Conservation (phyloP, 1,140 invertebrate genomes). For the Pseudoatta argentina region DNA sequence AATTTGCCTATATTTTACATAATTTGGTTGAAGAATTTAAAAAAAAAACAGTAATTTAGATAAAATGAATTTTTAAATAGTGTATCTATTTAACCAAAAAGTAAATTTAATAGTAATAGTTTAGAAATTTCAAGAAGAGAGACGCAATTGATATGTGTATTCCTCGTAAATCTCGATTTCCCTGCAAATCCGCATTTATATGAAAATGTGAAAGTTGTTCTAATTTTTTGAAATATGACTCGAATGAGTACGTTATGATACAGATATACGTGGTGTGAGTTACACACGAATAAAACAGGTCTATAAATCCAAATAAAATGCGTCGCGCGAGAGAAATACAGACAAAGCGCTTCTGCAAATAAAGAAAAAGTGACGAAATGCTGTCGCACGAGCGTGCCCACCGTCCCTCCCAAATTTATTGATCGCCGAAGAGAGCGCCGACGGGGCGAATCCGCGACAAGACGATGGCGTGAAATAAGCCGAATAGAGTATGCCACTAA, state of each 20-base stretch:
- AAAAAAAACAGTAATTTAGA: neutral
- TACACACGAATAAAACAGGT: neutral
- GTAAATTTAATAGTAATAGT: constrained; percentile 24
- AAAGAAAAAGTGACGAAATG: constrained; percentile 48
- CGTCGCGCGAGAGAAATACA: constrained; percentile 29
- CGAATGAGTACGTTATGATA: neutral
- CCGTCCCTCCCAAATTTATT: constrained; percentile 54
- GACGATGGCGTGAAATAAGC: constrained; percentile 12
- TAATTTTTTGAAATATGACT: constrained; percentile 29
- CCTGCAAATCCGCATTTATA: neutral
- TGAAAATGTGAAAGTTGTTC: neutral
- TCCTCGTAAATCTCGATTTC: neutral
- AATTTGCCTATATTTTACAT: neutral
- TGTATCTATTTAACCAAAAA: neutral
- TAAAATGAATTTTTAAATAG: too few species aligned
- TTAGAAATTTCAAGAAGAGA: neutral
- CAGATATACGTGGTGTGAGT: neutral
- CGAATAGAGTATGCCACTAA: neutral
- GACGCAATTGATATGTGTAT: neutral
- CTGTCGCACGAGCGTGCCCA: constrained; percentile 18
- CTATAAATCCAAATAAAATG: constrained; percentile 38
- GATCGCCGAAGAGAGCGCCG: constrained; percentile 17
- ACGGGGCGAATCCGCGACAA: constrained; percentile 34
- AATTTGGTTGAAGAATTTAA: neutral
- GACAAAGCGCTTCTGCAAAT: constrained; percentile 51